Conservation (phyloP, 2,888 invertebrate genomes). For the Eupsilia transversa region DNA sequence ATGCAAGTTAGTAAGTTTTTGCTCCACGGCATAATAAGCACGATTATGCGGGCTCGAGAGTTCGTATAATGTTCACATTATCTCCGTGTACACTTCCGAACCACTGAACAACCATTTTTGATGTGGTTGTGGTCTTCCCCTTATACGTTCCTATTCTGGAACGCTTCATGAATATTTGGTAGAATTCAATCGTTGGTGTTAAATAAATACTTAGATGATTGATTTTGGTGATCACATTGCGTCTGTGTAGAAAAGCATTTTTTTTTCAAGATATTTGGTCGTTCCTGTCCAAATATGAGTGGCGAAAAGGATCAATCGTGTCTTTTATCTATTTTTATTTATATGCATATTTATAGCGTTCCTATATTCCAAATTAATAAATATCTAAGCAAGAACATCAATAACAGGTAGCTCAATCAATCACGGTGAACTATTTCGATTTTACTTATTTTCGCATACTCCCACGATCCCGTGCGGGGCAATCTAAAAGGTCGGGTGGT, state of each 20-base stretch:
- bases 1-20: conserved; percentile 88
- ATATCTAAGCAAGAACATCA: conserved; percentile 49
- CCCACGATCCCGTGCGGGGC: conserved; percentile 37
- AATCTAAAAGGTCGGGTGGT: conserved; percentile 53
- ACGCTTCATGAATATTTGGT: conserved; percentile 64
- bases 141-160: conserved; percentile 57
- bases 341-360: conserved; percentile 15
- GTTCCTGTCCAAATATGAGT: not conserved
- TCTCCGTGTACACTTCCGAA: conserved; percentile 84
- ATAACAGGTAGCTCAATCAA: conserved; percentile 56
- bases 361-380: conserved; percentile 39
- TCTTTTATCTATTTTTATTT: conserved; percentile 14
- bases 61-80: conserved; percentile 89
- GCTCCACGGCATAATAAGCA: conserved; percentile 77
- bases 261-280: not conserved
- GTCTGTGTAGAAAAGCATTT: not conserved
- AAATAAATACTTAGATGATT: conserved; percentile 29
- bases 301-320: not conserved
- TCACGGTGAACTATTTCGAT: conserved; percentile 42
- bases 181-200: conserved; percentile 52
- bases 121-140: conserved; percentile 68
- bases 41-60: conserved; percentile 87
- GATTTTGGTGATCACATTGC: conserved; percentile 21
- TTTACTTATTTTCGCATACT: conserved; percentile 49
- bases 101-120: conserved; percentile 79